phyloP scores from a whole-genome alignment of 2,888 invertebrate species.

The Latrodectus elegans region DNA sequence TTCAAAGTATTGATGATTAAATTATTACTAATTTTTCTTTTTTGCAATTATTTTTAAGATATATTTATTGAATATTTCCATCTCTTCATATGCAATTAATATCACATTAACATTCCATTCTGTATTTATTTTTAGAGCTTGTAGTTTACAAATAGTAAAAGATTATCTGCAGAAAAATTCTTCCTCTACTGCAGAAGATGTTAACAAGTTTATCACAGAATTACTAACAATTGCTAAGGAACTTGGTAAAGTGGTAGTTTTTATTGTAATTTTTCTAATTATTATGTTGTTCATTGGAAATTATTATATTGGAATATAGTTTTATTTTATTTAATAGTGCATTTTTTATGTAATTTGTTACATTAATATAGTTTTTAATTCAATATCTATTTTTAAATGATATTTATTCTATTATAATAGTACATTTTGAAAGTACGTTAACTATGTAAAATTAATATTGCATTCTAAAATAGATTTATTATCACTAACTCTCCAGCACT shows the following conservation, averaged over 20 bases:
- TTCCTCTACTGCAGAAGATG: conserved; percentile 10
- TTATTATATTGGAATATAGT: too few species aligned
- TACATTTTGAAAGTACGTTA: too few species aligned
- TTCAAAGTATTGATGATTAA: neutral
- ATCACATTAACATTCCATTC: conserved; percentile 3
- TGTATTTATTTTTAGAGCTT: conserved; percentile 22
- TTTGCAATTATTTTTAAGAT: neutral
- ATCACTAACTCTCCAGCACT: too few species aligned
- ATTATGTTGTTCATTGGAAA: too few species aligned
- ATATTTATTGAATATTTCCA: neutral
- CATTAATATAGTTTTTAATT: too few species aligned
- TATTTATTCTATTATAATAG: too few species aligned
- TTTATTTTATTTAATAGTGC: too few species aligned
- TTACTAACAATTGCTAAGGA: conserved; percentile 37
- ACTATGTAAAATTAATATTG: too few species aligned
- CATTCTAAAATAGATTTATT: too few species aligned
- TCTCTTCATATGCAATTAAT: neutral
- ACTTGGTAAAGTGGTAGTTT: conserved; percentile 25
- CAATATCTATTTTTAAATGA: too few species aligned
- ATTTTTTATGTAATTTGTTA: too few species aligned
- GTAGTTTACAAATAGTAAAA: conserved; percentile 33
- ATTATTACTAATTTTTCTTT: neutral
- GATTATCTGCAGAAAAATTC: conserved; percentile 33
- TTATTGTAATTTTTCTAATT: too few species aligned
- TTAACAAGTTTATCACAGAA: conserved; percentile 30